These are phyloP conservation scores for Priapulus caudatus DNA, from an alignment of 2,888 invertebrate species.

Conservation along the genomic window DNA sequence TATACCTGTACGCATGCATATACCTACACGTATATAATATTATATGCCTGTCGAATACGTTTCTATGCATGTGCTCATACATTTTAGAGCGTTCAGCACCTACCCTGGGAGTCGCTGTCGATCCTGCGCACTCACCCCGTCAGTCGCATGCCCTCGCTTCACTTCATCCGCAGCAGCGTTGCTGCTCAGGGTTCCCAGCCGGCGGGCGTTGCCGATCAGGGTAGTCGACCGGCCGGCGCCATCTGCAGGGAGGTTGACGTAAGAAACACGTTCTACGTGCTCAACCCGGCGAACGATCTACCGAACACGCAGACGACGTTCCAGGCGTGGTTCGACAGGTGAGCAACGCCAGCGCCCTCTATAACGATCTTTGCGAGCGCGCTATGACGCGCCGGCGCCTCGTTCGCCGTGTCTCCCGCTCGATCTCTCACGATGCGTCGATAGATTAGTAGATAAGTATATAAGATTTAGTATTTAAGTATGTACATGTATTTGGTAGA, in stretches of 20 bases:
- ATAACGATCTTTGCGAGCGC: too few species aligned
- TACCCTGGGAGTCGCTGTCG: slow-evolving; percentile 67
- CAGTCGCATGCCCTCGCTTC: slow-evolving; percentile 56
- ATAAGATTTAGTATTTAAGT: too few species aligned
- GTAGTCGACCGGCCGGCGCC: slow-evolving; percentile 3
- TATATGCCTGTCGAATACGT: too few species aligned
- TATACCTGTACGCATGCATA: too few species aligned
- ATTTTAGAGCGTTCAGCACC: slow-evolving; percentile 53
- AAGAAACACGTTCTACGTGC: slow-evolving; percentile 48
- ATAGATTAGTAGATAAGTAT: too few species aligned
- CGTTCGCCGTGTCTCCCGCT: too few species aligned
- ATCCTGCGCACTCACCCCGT: slow-evolving; percentile 54
- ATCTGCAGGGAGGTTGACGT: slow-evolving; percentile 39
- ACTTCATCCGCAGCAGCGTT: slow-evolving; percentile 32
- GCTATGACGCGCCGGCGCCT: too few species aligned
- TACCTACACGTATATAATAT: too few species aligned
- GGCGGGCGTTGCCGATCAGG: slow-evolving; percentile 13
- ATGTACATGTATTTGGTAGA: background rate
- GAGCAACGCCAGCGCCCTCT: too few species aligned
- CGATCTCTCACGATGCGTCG: too few species aligned
- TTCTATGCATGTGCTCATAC: slow-evolving; percentile 1
- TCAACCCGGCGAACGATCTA: slow-evolving; percentile 59
- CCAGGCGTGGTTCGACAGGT: slow-evolving; percentile 30
- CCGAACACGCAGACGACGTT: slow-evolving; percentile 48
- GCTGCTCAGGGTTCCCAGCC: too few species aligned